Percentiles rank a stretch among this genome's conserved stretches.
Conservation (phyloP, 2,113 vertebrate species). For the Cheirogaleus medius region DNA sequence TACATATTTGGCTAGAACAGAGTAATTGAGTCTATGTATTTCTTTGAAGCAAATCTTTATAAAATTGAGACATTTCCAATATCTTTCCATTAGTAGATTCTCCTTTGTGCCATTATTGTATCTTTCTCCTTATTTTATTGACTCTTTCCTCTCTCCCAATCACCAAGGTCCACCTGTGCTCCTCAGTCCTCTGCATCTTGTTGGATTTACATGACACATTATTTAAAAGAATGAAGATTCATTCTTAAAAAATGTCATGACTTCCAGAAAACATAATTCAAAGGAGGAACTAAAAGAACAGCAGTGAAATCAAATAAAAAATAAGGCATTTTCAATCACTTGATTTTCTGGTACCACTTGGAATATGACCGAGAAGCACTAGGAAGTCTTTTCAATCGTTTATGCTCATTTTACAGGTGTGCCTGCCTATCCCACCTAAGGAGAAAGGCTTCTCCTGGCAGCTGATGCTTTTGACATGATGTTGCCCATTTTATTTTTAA, state of each 20-base stretch:
- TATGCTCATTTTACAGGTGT: background rate
- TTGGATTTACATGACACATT: background rate
- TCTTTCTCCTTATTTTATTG: background rate
- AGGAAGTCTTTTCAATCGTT: background rate
- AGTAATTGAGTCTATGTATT: background rate
- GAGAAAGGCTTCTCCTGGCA: background rate
- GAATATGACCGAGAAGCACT: background rate
- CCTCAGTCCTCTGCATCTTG: background rate
- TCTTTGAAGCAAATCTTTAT: background rate
- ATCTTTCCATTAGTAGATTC: background rate
- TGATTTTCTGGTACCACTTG: background rate
- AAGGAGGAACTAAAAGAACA: background rate
- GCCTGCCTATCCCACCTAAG: fast-evolving
- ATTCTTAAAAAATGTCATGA: background rate
- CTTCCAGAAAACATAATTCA: background rate
- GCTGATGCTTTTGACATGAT: background rate
- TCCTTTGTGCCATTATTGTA: background rate
- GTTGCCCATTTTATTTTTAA: background rate
- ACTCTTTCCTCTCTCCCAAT: fast-evolving
- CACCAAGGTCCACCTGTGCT: background rate
- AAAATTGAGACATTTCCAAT: background rate
- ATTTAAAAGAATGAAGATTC: background rate
- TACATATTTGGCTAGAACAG: background rate
- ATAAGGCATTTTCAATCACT: background rate
- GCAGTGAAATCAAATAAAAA: background rate